Base-by-base conservation (phyloP, 1,140 invertebrate genomes). In the Stenopsyche tienmushanensis region DNA sequence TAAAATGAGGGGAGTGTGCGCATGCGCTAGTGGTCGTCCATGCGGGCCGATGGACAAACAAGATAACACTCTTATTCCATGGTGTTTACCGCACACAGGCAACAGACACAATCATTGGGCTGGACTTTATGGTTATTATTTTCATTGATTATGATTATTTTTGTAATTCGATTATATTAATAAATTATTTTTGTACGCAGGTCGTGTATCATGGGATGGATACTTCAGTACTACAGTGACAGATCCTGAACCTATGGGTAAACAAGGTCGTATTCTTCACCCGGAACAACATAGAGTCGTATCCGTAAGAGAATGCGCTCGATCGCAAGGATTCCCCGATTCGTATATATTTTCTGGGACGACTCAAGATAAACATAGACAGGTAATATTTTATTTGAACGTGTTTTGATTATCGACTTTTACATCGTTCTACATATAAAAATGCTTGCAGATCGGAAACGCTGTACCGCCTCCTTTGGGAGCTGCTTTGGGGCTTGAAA, bases 221-320 rank as follows among this genome's bases (percentile, higher is more conserved):
- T 93, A 90, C 80, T 95, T 94, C 75, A 85, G 84, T 60, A 95
- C 92, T 1, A 94, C 91, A 5, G 83, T 89, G 53, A 94, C 92
- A n/a, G 93, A 94, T 80, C 92, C 92, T 41, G 92, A 94, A 74
- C 92, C 92, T 7, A 94, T 94, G 90, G 91, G 92, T 57, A 94
- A 94, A 83, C 92, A 94, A 82, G 91, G 83, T 64, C 74, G 82
- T 67, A 90, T 94, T 18, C 77, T 95, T 63, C 93, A 94, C 79
- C 92, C 93, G 10, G 84, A 87, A 69, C 90, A 94, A 76, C 81
- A 87, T 73, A 82, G 92, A 52, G 87, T 94, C 5, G 89, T 95
- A 7, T 92, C 90, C 73, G 90, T 94, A 8, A 77, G 92, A 17
- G 92, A 95, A 76, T 93, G 91, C 78, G 92, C 92, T 0, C 81